Percentiles rank a stretch among this genome's conserved stretches.
Conservation (phyloP, 2,888 invertebrate genomes). For the Protonemura montana region DNA sequence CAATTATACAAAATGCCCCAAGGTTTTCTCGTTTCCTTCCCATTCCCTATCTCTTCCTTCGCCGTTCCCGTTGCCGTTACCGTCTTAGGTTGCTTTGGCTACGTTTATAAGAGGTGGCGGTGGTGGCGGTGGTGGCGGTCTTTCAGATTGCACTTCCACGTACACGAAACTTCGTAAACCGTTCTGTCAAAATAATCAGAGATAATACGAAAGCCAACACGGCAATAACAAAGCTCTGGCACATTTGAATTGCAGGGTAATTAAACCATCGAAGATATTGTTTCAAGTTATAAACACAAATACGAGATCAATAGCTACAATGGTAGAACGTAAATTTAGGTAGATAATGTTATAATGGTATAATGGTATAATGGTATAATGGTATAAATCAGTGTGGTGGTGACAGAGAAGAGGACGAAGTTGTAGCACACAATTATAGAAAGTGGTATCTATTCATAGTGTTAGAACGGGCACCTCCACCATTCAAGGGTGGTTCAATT, state of each 20-base stretch:
- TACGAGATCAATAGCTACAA: slow-evolving; percentile 22
- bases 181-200: slow-evolving; percentile 43
- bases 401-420: background rate
- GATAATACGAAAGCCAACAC: slow-evolving; percentile 42
- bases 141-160: slow-evolving; percentile 21
- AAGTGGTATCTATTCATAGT: background rate
- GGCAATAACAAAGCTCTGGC: slow-evolving; percentile 19
- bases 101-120: background rate
- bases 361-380: slow-evolving; percentile 2
- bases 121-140: slow-evolving; percentile 8
- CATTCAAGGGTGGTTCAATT: background rate
- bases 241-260: slow-evolving; percentile 28
- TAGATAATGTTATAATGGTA: slow-evolving; percentile 9
- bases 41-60: background rate
- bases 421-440: background rate
- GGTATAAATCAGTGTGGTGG: background rate
- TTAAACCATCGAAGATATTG: slow-evolving; percentile 35
- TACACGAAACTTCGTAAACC: slow-evolving; percentile 39
- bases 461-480: background rate
- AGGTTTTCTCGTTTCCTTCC: slow-evolving; percentile 20
- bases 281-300: slow-evolving; percentile 30
- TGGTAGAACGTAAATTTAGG: background rate
- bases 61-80: background rate
- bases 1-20: slow-evolving; percentile 42
- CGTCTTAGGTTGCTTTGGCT: background rate